Conservation (phyloP, 2,888 invertebrate genomes). For the Polydrusus pterygomalis region DNA sequence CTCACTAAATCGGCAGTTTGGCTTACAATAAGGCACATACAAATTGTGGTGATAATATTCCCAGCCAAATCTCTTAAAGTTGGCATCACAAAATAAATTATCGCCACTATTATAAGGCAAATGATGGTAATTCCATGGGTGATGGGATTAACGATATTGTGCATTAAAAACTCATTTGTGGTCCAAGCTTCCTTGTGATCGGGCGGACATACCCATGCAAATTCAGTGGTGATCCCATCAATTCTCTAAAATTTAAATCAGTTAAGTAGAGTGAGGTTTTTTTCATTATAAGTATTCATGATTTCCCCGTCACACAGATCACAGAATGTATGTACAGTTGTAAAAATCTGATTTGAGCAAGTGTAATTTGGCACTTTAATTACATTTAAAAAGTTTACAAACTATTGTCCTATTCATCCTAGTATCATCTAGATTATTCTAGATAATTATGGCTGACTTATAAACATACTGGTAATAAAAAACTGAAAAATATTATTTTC, state of each 20-base stretch:
- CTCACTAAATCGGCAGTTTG: constrained; percentile 86
- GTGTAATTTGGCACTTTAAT: too few species aligned
- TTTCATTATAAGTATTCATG: too few species aligned
- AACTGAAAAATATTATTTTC: too few species aligned
- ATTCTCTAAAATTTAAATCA: constrained; percentile 52
- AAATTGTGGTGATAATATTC: constrained; percentile 89
- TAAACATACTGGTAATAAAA: too few species aligned
- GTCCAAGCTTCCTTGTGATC: constrained; percentile 82
- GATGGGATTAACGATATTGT: constrained; percentile 84
- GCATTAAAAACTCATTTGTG: constrained; percentile 83
- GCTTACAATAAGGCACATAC: constrained; percentile 83
- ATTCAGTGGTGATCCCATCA: constrained; percentile 72
- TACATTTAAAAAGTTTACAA: too few species aligned
- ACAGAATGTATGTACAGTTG: too few species aligned
- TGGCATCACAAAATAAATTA: constrained; percentile 88
- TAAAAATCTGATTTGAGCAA: too few species aligned
- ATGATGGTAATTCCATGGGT: constrained; percentile 84
- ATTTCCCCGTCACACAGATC: too few species aligned
- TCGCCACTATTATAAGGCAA: constrained; percentile 82
- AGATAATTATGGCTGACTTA: too few species aligned
- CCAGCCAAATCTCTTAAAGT: constrained; percentile 88
- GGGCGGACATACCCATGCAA: constrained; percentile 84
- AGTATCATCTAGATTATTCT: too few species aligned
- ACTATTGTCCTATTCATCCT: too few species aligned
- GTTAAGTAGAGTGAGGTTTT: not conserved